Evolutionary conservation across 2,797 vertebrate species (phyloP), one percentile per base, ranked within the genome.

Genomic region (Esox lucius): DNA sequence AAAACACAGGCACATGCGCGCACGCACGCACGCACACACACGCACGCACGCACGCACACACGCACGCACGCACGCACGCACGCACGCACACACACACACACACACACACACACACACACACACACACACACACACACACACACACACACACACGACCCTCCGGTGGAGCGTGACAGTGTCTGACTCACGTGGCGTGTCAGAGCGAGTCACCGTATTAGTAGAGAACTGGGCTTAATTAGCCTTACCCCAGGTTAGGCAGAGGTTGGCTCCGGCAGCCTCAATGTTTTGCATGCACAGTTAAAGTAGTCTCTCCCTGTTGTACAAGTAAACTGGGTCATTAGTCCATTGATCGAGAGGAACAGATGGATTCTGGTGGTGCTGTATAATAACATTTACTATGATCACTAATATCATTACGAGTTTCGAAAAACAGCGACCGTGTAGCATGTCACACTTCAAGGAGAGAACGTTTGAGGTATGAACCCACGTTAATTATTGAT

Each of bases 311-410:
- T 68, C 49, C 56, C 49, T 17, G 28, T 66, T 24, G 48, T 65
- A 51, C 42, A 78, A 26, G 49, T 19, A 16, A 73, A n/a, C 35
- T 8, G 64, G 75, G 72, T 81, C 70, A 85, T 83, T 79, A 78
- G 76, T 71, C 71, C 56, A 83, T 80, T 68, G 84, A 86, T 84
- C 9, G 74, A 68, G 74, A 68, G 83, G 64, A 73, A 81, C 19
- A 68, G 19, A 16, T 39, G n/a, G 77, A 81, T 59, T 59, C 64
- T 31, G 31, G 31, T 65, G 35, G 61, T 26, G 70, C 48, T 17
- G 22, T 70, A 66, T 76, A 61, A 39, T 48, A 73, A 56, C 19
- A 24, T 49, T 4, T 5, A 22, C n/a, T 0, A 64, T n/a, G 12
- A 5, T 46, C 64, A 15, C 64, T 66, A 64, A 17, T 56, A 56